Base-by-base conservation (phyloP, 2,113 vertebrate genomes). In the Chloropsis hardwickii region DNA sequence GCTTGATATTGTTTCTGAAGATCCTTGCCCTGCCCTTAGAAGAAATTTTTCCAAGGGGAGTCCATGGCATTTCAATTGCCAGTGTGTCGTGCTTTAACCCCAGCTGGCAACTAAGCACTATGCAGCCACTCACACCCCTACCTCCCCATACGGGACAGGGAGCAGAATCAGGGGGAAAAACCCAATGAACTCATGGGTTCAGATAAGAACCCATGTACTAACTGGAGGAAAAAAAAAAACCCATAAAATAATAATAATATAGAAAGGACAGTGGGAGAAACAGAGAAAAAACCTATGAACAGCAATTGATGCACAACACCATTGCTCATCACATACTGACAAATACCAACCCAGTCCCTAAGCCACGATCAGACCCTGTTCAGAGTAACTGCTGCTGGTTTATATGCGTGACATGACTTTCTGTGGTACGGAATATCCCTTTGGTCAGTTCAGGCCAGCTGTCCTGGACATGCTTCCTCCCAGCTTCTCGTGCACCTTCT, bases 331-430 rank as follows among this genome's bases (percentile, higher is more conserved):
- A 27, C 3, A 14, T 27, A 45, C n/a, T 54, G 25, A 27, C 7
- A 54, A 40, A 31, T 3, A 69, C 10, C 29, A 90, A 27, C 11
- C 14, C n/a, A 53, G 11, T 10, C 29, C 29, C 29, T 54, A 29
- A 69, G 29, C 14, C 40, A 35, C 0, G 0, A 29, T 31, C n/a
- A 67, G 35, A 24, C 9, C 6, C 45, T 25, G 6, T 40, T 40
- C 53, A 27, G 54, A 58, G 17, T 22, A 53, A 74, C 16, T 47
- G 29, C 31, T 33, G 28, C 29, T n/a, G 40, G n/a, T 76, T 40
- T 23, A 31, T 27, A 54, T 12, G 27, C 0, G 0, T 14, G 64
- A 27, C 21, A 22, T 11, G 8, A 27, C 6, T 2, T 9, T 60
- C 45, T 12, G 10, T n/a, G 45, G 11, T 22, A 8, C 60, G 24